Evolutionary conservation across 2,888 invertebrate species (phyloP).

Genomic region (Tenthredo amoena): DNA sequence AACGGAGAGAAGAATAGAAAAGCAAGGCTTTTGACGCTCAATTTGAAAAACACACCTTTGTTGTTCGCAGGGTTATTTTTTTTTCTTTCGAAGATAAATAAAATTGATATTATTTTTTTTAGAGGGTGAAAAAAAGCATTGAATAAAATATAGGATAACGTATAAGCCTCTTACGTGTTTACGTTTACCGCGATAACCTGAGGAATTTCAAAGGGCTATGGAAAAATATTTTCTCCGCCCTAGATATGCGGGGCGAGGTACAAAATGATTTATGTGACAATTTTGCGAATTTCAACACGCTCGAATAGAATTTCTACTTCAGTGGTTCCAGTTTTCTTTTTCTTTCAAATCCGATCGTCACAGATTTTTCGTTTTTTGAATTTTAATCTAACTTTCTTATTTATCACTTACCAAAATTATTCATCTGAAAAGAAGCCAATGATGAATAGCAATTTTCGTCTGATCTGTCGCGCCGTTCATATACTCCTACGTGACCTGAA

Average conservation of each 20-base stretch:
- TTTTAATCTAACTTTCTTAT: background rate
- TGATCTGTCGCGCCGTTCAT: background rate
- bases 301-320: background rate
- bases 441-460: background rate
- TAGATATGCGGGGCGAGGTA: background rate
- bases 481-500: background rate
- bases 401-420: background rate
- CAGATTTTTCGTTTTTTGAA: background rate
- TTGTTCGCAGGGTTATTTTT: no score
- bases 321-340: background rate
- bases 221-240: constrained; percentile 6
- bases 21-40: background rate
- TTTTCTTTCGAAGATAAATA: no score
- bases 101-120: background rate
- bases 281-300: background rate
- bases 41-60: background rate
- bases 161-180: background rate
- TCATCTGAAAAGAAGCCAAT: background rate
- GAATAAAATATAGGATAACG: constrained; percentile 6
- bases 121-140: background rate
- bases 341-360: background rate
- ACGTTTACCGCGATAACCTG: background rate
- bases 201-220: background rate
- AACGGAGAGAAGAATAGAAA: background rate
- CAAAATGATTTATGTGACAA: constrained; percentile 22